These are phyloP conservation scores for Grantiella picta DNA, from an alignment of 2,113 vertebrate species.

Conservation along the genomic window DNA sequence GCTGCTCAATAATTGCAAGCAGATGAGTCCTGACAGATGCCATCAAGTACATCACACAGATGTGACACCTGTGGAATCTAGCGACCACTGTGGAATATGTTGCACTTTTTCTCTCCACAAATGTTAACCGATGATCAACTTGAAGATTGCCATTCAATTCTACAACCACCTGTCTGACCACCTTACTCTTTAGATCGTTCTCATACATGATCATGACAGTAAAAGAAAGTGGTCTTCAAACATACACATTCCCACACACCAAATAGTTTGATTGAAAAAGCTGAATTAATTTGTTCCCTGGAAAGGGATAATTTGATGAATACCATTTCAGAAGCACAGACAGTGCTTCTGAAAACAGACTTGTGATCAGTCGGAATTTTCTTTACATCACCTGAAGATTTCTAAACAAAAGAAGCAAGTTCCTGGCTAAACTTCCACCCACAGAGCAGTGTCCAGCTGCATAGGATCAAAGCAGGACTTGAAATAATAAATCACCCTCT, in stretches of 20 bases:
- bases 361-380: neutral
- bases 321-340: neutral
- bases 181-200: neutral
- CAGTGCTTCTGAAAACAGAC: neutral
- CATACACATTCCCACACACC: neutral
- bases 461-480: neutral
- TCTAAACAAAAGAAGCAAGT: neutral
- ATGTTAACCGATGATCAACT: neutral
- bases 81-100: neutral
- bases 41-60: neutral
- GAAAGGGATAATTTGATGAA: neutral
- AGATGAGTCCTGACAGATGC: neutral
- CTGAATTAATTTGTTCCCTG: neutral
- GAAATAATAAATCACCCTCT: neutral
- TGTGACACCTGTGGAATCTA: neutral
- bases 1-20: neutral
- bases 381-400: neutral
- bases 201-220: neutral
- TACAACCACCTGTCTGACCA: neutral
- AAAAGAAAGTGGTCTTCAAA: neutral
- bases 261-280: neutral
- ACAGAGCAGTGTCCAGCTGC: neutral
- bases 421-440: neutral
- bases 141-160: neutral
- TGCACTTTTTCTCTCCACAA: neutral